Conservation (phyloP, 1,140 invertebrate genomes). For the Latrodectus geometricus region DNA sequence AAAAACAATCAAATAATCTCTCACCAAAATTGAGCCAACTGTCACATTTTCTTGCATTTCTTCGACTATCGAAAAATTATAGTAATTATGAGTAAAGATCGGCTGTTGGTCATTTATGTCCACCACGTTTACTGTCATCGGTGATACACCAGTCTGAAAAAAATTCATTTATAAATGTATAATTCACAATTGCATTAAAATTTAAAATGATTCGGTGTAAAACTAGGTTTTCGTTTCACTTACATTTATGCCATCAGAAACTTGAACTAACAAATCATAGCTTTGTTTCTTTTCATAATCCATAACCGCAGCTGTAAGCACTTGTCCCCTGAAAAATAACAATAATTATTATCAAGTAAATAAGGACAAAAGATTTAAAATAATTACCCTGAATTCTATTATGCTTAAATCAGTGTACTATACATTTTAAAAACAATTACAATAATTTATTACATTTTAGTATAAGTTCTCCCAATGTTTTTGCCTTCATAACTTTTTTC, state of each 20-base stretch:
- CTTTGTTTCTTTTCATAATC: conserved; percentile 65
- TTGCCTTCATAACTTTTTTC: too few relatives aligned
- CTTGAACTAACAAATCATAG: conserved; percentile 66
- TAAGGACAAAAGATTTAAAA: too few relatives aligned
- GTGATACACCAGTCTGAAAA: conserved; percentile 66
- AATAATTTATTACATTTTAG: too few relatives aligned
- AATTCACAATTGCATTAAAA: too few relatives aligned
- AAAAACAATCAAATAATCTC: not conserved
- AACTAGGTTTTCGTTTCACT: conserved; percentile 10
- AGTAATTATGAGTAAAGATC: conserved; percentile 67
- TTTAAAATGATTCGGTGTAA: too few relatives aligned
- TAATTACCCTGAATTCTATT: too few relatives aligned
- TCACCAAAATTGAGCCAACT: conserved; percentile 63
- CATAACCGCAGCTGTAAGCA: conserved; percentile 65
- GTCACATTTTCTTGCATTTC: conserved; percentile 64
- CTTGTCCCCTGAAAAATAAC: conserved; percentile 61
- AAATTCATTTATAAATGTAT: not conserved
- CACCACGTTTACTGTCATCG: conserved; percentile 68
- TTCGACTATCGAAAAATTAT: conserved; percentile 69
- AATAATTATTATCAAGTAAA: too few relatives aligned
- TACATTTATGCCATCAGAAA: conserved; percentile 66
- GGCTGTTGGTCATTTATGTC: conserved; percentile 71
- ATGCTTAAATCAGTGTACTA: too few relatives aligned
- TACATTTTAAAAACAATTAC: too few relatives aligned
- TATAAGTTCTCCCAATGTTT: too few relatives aligned